These are phyloP conservation scores for Tipula unca DNA, from an alignment of 2,888 invertebrate species.

Conservation along the genomic window DNA sequence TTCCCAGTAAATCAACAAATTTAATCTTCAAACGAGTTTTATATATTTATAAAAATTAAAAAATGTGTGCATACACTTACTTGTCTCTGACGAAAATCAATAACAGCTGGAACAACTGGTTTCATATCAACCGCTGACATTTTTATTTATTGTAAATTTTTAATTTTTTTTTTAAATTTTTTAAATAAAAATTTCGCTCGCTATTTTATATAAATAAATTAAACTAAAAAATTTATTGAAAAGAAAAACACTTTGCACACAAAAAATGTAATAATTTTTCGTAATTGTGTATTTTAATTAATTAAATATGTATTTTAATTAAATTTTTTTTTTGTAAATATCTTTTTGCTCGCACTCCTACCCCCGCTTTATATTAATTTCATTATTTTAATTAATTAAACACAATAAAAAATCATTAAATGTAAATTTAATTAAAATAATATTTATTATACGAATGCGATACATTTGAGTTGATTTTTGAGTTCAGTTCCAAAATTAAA, in stretches of 20 bases:
- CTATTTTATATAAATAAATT: neutral
- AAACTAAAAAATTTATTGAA: neutral
- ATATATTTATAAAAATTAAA: neutral
- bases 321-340: neutral
- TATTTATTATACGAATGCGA: neutral
- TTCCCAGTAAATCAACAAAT: neutral
- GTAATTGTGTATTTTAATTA: neutral
- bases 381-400: neutral
- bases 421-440: neutral
- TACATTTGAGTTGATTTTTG: conserved; percentile 2
- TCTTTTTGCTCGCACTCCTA: neutral
- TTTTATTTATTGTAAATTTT: neutral
- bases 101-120: conserved; percentile 25
- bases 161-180: neutral
- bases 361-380: neutral
- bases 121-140: neutral
- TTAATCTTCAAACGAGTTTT: neutral
- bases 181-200: neutral
- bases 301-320: neutral
- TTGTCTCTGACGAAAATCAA: conserved; percentile 31
- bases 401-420: neutral
- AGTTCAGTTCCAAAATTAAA: neutral
- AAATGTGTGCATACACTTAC: conserved; percentile 24
- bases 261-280: neutral
- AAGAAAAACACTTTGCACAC: neutral